Evolutionary conservation across 1,140 invertebrate species (phyloP).

Genomic region (Saccostrea echinata): DNA sequence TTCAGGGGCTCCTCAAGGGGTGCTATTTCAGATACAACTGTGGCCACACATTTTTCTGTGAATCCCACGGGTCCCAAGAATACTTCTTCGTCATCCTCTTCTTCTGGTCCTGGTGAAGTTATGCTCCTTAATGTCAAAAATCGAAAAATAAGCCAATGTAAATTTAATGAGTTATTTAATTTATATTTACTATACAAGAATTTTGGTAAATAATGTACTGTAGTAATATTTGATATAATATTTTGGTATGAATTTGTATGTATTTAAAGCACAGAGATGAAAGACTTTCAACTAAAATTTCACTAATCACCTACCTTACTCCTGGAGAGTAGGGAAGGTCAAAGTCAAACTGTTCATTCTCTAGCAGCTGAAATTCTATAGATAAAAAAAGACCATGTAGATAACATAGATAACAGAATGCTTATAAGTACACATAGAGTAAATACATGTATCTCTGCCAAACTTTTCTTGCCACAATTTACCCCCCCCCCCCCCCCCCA

Average conservation of each 20-base stretch:
- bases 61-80: constrained; percentile 73
- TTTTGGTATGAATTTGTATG: too few relatives aligned
- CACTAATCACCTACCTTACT: constrained; percentile 48
- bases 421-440: too few relatives aligned
- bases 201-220: too few relatives aligned
- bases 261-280: not conserved
- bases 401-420: not conserved
- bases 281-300: not conserved
- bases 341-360: constrained; percentile 69
- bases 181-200: too few relatives aligned
- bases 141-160: not conserved
- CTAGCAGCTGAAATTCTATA: constrained; percentile 59
- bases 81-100: constrained; percentile 70
- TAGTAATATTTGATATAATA: too few relatives aligned
- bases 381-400: not conserved
- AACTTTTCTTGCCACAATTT: too few relatives aligned
- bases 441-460: too few relatives aligned
- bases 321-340: constrained; percentile 61
- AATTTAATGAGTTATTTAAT: too few relatives aligned
- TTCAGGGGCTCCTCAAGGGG: constrained; percentile 50
- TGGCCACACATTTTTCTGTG: constrained; percentile 64
- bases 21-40: constrained; percentile 57
- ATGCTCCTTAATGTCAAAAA: not conserved
- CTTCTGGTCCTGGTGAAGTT: not conserved
- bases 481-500: too few relatives aligned